Percentiles rank a stretch among this genome's conserved stretches.
Conservation (phyloP, 2,113 vertebrate species). For the Barbus barbus region DNA sequence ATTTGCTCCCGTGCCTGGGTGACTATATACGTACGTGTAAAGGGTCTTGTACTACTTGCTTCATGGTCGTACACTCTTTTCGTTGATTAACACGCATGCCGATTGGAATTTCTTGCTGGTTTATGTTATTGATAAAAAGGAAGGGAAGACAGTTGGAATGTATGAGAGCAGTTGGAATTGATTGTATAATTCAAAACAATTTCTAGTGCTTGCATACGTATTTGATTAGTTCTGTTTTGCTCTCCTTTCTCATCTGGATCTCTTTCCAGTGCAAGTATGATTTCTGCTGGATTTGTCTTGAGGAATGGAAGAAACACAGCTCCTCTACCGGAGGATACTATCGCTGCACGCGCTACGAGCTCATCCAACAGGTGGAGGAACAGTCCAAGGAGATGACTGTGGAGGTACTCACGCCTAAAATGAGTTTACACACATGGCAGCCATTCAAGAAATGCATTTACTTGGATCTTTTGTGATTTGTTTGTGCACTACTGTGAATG, state of each 20-base stretch:
- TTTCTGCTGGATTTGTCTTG: conserved; percentile 47
- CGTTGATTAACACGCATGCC: conserved; percentile 18
- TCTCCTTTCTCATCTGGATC: background rate
- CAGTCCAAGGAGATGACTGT: conserved; percentile 84
- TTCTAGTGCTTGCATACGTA: background rate
- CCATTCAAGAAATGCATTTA: background rate
- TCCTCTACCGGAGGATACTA: conserved; percentile 98
- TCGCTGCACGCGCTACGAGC: conserved; percentile 93
- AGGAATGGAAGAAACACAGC: conserved; percentile 80
- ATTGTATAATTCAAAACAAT: background rate
- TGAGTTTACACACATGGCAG: background rate
- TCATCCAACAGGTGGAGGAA: conserved; percentile 95
- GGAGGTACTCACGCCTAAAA: background rate
- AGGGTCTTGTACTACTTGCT: no score
- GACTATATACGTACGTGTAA: no score
- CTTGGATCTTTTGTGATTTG: background rate
- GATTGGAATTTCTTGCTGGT: conserved; percentile 21
- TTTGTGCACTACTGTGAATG: background rate
- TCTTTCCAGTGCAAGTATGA: conserved; percentile 47
- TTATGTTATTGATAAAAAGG: background rate
- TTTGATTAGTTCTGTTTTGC: background rate
- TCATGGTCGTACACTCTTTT: background rate
- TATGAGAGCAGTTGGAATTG: no score
- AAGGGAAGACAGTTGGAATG: no score
- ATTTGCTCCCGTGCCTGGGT: background rate